phyloP scores from a whole-genome alignment of 2,888 invertebrate genomes.

The Clistopyga incitator region DNA sequence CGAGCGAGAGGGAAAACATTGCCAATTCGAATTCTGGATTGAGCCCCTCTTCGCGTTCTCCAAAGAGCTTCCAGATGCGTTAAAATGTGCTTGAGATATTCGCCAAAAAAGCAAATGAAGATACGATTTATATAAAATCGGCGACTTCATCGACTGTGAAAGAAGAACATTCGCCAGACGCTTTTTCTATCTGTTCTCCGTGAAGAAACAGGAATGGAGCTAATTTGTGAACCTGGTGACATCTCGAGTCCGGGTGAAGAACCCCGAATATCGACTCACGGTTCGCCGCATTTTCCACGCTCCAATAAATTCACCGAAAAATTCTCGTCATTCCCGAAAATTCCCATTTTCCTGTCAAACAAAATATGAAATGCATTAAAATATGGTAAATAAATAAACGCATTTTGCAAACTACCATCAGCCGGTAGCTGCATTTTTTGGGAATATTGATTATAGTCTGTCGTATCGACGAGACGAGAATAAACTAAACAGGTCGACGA shows the following conservation, averaged over 20 bases:
- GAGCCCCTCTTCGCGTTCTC: not conserved
- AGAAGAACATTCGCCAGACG: conserved; percentile 13
- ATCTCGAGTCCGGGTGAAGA: conserved; percentile 33
- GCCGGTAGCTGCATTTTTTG: not conserved
- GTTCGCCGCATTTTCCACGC: not conserved
- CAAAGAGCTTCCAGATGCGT: conserved; percentile 47
- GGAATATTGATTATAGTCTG: conserved; percentile 16
- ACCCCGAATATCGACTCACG: conserved; percentile 26
- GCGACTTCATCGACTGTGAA: conserved; percentile 28
- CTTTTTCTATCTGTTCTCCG: not conserved
- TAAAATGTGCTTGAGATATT: not conserved
- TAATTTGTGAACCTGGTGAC: conserved; percentile 14
- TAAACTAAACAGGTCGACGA: not conserved
- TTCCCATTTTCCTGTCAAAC: not conserved
- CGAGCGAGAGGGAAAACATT: not conserved
- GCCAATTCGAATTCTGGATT: conserved; percentile 19
- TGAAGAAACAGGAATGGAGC: not conserved
- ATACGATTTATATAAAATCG: not conserved
- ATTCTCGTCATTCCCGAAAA: not conserved
- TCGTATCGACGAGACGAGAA: conserved; percentile 2
- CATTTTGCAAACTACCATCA: conserved; percentile 7
- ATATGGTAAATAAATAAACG: not conserved
- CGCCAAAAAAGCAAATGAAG: not conserved
- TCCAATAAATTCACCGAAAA: not conserved
- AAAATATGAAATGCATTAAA: not conserved